phyloP scores from a whole-genome alignment of 2,113 vertebrate species.

The Elaphurus davidianus region DNA sequence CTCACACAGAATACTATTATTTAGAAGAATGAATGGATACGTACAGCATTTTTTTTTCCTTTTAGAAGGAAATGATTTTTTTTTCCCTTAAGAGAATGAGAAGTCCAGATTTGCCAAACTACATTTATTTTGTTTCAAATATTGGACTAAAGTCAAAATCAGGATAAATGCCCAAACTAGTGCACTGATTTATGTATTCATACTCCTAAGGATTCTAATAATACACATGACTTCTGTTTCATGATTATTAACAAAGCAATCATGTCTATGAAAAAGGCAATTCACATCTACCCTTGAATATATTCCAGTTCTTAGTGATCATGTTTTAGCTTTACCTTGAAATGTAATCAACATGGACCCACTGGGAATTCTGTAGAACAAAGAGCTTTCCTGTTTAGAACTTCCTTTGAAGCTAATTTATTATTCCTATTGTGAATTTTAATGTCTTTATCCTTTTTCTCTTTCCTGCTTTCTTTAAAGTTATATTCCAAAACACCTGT shows the following conservation, averaged over 20 bases:
- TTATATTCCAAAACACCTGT: neutral
- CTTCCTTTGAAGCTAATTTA: conserved; percentile 41
- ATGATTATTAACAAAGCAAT: neutral
- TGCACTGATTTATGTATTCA: neutral
- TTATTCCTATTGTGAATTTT: conserved; percentile 38
- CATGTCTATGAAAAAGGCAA: neutral
- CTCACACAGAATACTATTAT: neutral
- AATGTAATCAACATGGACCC: neutral
- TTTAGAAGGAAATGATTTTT: neutral
- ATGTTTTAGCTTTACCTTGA: neutral
- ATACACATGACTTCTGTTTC: neutral
- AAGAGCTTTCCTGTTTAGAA: conserved; percentile 38
- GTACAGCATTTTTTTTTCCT: neutral
- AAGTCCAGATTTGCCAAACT: neutral
- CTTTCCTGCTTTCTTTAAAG: conserved; percentile 22
- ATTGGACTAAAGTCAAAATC: neutral
- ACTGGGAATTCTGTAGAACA: conserved; percentile 37
- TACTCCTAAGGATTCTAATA: neutral
- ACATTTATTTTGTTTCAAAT: conserved; percentile 5
- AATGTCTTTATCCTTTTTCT: neutral
- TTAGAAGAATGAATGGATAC: neutral
- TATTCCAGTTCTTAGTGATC: neutral
- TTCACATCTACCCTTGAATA: neutral
- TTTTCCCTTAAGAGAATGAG: neutral
- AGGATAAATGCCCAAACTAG: neutral